Evolutionary conservation across 2,797 vertebrate genomes (phyloP).

Genomic region (Xiphophorus birchmanni): DNA sequence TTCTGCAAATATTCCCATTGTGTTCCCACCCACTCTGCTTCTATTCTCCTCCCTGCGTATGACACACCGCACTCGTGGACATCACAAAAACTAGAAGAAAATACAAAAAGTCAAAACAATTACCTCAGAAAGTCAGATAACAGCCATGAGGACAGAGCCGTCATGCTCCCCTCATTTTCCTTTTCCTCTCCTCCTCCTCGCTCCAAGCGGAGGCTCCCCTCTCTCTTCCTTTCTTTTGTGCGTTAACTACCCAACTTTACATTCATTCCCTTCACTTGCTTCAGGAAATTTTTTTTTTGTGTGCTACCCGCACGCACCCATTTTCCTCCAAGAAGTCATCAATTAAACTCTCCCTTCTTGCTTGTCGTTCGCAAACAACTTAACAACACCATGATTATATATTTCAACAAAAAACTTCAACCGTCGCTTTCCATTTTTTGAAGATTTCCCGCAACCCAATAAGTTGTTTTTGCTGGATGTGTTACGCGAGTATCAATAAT

Average conservation of each 20-base stretch:
- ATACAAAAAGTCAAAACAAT: neutral
- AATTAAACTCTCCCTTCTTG: conserved; percentile 40
- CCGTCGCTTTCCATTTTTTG: conserved; percentile 19
- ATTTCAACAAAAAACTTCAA: conserved; percentile 45
- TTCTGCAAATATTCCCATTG: conserved; percentile 56
- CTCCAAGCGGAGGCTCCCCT: conserved; percentile 57
- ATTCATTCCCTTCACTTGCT: conserved; percentile 33
- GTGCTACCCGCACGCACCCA: conserved; percentile 34
- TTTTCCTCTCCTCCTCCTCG: conserved; percentile 19
- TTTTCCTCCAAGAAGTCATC: conserved; percentile 31
- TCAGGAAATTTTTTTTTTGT: neutral
- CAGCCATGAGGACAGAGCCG: conserved; percentile 25
- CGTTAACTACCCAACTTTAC: conserved; percentile 63
- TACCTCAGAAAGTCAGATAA: conserved; percentile 54
- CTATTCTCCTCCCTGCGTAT: conserved; percentile 40
- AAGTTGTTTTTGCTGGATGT: neutral
- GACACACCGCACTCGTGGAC: conserved; percentile 30
- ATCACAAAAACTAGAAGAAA: no score
- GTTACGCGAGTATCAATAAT: neutral
- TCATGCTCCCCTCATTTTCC: conserved; percentile 46
- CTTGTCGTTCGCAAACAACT: conserved; percentile 47
- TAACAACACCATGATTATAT: conserved; percentile 40
- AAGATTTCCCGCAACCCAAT: conserved; percentile 3
- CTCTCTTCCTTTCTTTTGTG: conserved; percentile 33
- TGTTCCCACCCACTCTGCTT: conserved; percentile 64